Evolutionary conservation across 2,797 vertebrate species (phyloP).

Genomic region (Gambusia yucatana): DNA sequence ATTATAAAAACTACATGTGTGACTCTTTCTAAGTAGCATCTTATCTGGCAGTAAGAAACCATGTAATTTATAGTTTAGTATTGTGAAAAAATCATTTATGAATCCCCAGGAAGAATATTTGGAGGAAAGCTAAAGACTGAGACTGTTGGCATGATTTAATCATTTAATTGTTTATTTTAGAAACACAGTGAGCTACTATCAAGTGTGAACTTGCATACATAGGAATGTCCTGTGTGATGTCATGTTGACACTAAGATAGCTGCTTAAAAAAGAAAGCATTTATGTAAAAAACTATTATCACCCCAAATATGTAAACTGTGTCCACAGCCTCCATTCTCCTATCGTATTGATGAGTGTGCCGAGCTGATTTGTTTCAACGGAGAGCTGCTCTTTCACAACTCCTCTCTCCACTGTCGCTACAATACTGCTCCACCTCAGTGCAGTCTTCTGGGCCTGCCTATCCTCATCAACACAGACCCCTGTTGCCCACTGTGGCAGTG

Average conservation of each 20-base stretch:
- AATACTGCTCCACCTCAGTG: constrained; percentile 89
- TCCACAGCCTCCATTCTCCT: constrained; percentile 88
- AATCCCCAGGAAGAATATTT: not conserved
- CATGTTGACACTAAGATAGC: not conserved
- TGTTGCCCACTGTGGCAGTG: constrained; percentile 98
- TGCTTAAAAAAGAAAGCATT: not conserved
- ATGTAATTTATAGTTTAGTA: not conserved
- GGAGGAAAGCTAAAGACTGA: not conserved
- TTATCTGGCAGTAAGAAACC: not conserved
- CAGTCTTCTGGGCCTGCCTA: constrained; percentile 92
- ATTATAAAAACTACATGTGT: not conserved
- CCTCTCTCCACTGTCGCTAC: constrained; percentile 91
- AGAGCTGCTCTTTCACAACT: constrained; percentile 92
- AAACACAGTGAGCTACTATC: not conserved
- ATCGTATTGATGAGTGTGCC: constrained; percentile 91
- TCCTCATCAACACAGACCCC: constrained; percentile 91
- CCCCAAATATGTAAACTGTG: constrained; percentile 14
- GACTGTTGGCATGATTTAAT: not conserved
- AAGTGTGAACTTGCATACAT: not conserved
- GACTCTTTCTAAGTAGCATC: not conserved
- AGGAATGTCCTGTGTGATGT: not conserved
- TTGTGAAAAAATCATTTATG: not conserved
- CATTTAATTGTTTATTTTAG: not conserved
- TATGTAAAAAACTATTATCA: not conserved
- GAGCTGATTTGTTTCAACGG: constrained; percentile 93